These are phyloP conservation scores for Intellagama lesueurii DNA, from an alignment of 2,797 vertebrate genomes.

Conservation along the genomic window DNA sequence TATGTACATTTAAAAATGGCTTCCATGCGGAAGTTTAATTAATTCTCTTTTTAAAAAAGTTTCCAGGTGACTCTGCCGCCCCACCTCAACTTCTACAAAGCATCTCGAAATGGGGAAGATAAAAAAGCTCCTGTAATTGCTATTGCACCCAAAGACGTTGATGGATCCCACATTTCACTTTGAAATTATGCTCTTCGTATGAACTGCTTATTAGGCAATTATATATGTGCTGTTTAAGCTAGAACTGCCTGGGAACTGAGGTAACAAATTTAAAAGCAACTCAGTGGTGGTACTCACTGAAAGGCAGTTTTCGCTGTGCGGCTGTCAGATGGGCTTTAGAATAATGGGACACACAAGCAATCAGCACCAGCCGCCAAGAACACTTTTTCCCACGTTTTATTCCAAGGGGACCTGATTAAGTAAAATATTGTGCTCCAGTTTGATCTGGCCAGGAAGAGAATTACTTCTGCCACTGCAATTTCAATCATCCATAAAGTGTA, in stretches of 20 bases:
- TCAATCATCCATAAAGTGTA: slow-evolving; percentile 46
- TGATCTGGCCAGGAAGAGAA: slow-evolving; percentile 57
- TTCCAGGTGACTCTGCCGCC: slow-evolving; percentile 36
- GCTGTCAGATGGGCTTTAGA: slow-evolving; percentile 66
- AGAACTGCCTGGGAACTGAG: slow-evolving; percentile 66
- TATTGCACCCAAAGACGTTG: slow-evolving; percentile 55
- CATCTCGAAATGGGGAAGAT: slow-evolving; percentile 46
- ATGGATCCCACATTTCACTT: slow-evolving; percentile 69
- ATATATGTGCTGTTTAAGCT: slow-evolving; percentile 68
- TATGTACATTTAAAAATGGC: slow-evolving; percentile 26
- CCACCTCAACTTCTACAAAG: not conserved
- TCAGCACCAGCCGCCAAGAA: slow-evolving; percentile 63
- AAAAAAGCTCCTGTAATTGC: slow-evolving; percentile 66
- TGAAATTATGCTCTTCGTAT: slow-evolving; percentile 70
- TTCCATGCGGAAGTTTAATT: slow-evolving; percentile 44
- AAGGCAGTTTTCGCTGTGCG: slow-evolving; percentile 61
- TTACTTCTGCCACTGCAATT: slow-evolving; percentile 57
- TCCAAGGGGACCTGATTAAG: slow-evolving; percentile 68
- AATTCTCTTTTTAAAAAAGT: slow-evolving; percentile 1
- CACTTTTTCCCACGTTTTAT: slow-evolving; percentile 63
- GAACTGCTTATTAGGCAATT: slow-evolving; percentile 74
- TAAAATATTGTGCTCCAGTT: slow-evolving; percentile 63
- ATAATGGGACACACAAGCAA: slow-evolving; percentile 70
- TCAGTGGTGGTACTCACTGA: slow-evolving; percentile 65
- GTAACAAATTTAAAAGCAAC: slow-evolving; percentile 71